Conservation (phyloP, 1,140 invertebrate genomes). For the Bicyclus anynana region DNA sequence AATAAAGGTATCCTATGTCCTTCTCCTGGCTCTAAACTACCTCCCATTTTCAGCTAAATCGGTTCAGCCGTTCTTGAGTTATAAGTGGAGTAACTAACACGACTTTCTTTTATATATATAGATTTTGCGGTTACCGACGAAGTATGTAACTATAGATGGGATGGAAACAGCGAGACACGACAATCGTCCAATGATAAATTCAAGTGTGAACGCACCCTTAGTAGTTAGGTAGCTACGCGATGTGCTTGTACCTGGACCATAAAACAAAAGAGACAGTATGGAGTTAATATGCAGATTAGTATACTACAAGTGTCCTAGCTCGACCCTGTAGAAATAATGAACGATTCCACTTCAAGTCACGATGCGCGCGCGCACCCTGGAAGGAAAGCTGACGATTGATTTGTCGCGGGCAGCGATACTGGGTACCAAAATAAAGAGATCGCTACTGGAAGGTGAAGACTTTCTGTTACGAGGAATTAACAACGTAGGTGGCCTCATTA, state of each 20-base stretch:
- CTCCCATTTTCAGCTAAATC: no score
- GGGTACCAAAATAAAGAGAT: not conserved
- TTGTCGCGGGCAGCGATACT: not conserved
- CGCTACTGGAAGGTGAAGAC: not conserved
- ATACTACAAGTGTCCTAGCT: slow-evolving; percentile 30
- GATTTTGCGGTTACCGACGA: no score
- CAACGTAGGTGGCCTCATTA: no score
- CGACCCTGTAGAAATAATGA: slow-evolving; percentile 40
- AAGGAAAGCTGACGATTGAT: slow-evolving; percentile 32
- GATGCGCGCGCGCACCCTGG: slow-evolving; percentile 33
- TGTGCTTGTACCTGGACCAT: slow-evolving; percentile 7
- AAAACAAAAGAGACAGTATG: slow-evolving; percentile 22
- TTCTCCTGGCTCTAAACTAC: no score
- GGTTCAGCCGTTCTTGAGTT: no score
- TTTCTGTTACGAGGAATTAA: not conserved
- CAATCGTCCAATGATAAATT: no score
- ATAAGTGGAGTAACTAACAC: no score
- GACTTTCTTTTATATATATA: no score
- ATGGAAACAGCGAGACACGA: no score
- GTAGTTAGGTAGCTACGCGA: not conserved
- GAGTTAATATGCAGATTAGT: slow-evolving; percentile 54
- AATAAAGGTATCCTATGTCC: no score
- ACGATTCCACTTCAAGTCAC: slow-evolving; percentile 57
- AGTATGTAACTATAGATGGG: no score
- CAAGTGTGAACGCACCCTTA: no score